Conservation (phyloP, 2,888 invertebrate genomes). For the Abscondita cerata region DNA sequence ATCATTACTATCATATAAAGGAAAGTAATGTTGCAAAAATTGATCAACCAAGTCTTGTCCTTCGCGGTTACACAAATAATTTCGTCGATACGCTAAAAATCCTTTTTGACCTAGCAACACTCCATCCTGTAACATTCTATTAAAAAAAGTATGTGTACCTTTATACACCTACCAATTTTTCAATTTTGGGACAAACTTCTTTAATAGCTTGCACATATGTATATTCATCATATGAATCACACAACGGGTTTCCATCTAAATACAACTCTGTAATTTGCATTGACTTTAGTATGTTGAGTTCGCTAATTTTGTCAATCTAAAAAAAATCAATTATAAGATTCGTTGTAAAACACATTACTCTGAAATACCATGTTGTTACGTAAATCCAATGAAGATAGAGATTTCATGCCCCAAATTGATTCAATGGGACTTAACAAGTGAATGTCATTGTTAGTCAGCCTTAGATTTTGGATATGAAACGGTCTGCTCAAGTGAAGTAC, state of each 20-base stretch:
- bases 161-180: constrained; percentile 61
- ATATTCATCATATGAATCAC: constrained; percentile 67
- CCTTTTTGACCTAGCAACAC: constrained; percentile 52
- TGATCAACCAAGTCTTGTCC: constrained; percentile 63
- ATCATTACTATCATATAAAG: constrained; percentile 67
- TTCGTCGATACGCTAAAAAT: constrained; percentile 59
- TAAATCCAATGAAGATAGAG: constrained; percentile 36
- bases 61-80: constrained; percentile 62
- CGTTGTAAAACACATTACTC: too few species aligned
- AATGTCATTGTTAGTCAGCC: constrained; percentile 52
- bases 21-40: constrained; percentile 72
- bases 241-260: constrained; percentile 76
- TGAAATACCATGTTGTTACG: constrained; percentile 38
- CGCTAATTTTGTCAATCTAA: constrained; percentile 46
- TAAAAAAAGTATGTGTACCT: too few species aligned
- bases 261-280: constrained; percentile 56
- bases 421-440: constrained; percentile 51
- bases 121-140: constrained; percentile 67
- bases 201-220: constrained; percentile 66
- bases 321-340: too few species aligned
- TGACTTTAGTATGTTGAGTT: constrained; percentile 43
- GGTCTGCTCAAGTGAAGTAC: constrained; percentile 55
- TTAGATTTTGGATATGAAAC: constrained; percentile 46
- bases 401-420: constrained; percentile 43
- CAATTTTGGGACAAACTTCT: constrained; percentile 62